phyloP scores from a whole-genome alignment of 2,888 invertebrate species.

The Ecliptopera silaceata region DNA sequence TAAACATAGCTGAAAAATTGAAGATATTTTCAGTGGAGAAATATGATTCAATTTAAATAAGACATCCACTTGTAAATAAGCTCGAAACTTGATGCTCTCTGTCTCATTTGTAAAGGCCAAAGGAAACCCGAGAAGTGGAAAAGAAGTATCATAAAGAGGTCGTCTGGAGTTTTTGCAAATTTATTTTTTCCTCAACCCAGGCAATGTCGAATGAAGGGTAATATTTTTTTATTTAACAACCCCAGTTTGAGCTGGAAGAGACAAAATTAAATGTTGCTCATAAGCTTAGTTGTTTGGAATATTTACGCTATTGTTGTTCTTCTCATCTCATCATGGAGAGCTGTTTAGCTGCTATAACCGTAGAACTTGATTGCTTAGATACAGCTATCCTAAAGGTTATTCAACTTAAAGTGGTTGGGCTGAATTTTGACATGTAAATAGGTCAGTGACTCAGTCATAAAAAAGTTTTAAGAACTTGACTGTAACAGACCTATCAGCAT shows the following conservation, averaged over 20 bases:
- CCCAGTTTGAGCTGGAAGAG: constrained; percentile 10
- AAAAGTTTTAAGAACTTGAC: too few relatives aligned
- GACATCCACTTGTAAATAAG: constrained; percentile 1
- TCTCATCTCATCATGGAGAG: not conserved
- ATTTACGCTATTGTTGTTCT: constrained; percentile 1
- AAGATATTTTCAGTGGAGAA: not conserved
- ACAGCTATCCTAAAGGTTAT: too few relatives aligned
- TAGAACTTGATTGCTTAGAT: too few relatives aligned
- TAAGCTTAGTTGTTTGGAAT: constrained; percentile 8
- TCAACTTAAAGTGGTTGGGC: too few relatives aligned
- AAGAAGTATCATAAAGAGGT: constrained; percentile 56
- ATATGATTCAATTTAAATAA: not conserved
- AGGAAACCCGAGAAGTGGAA: constrained; percentile 44
- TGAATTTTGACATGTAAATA: too few relatives aligned
- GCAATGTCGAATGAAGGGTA: constrained; percentile 6
- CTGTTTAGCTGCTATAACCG: not conserved
- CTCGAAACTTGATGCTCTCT: constrained; percentile 10
- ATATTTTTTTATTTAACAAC: constrained; percentile 2
- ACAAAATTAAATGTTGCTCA: constrained; percentile 17
- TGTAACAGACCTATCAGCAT: too few relatives aligned
- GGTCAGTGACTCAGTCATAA: too few relatives aligned
- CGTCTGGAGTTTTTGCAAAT: constrained; percentile 52
- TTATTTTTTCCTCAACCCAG: constrained; percentile 39
- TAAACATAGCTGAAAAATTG: not conserved
- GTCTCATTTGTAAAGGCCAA: constrained; percentile 35